Base-by-base conservation (phyloP, 2,888 invertebrate genomes). In the Lamellibrachia columna region DNA sequence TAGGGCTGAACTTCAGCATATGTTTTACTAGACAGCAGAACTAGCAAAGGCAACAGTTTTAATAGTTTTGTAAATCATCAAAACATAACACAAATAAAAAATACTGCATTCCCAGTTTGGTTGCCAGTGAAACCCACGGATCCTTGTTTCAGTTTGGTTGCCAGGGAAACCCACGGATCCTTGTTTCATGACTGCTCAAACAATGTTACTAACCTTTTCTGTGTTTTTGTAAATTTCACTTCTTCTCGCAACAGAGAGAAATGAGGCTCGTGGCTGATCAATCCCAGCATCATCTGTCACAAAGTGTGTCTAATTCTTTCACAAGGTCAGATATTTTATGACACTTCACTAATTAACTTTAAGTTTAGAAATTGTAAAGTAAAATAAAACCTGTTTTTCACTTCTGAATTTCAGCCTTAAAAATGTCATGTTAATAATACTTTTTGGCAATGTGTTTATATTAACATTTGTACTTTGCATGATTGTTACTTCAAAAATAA, bases 191-290 rank as follows among this genome's bases (percentile, higher is more conserved):
- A 6, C 11, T 53, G 40, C 75, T 1, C 75, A 75, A 75, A 75
- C n/a, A 15, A 58, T 58, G 15, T 28, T 11, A 60, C 92, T 40
- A 22, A 92, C 93, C 93, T 95, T 92, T 96, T 96, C 93, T 95
- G 95, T 53, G 95, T 95, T 93, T 95, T 96, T 93, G 95, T 96
- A 95, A 96, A 96, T 91, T 95, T 93, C 94, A 98, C 98, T 97
- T 99, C 99, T 97, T 99, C 99, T 94, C 99, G 97, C 1, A 99
- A 97, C 93, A 99, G 97, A 1, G 99, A 98, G 96, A 99, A 99
- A 97, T 99, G 98, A 0, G 98, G 98, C 96, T 99, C 99, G 96
- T 99, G 99, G 0, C 98, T 98, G 95, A 98, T 98, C 95, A 99
- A 97, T 1, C 99, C 99, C 94, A 99, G 97, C 98, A 99, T 99